phyloP scores from a whole-genome alignment of 2,888 invertebrate genomes.

The Lepas anatifera region DNA sequence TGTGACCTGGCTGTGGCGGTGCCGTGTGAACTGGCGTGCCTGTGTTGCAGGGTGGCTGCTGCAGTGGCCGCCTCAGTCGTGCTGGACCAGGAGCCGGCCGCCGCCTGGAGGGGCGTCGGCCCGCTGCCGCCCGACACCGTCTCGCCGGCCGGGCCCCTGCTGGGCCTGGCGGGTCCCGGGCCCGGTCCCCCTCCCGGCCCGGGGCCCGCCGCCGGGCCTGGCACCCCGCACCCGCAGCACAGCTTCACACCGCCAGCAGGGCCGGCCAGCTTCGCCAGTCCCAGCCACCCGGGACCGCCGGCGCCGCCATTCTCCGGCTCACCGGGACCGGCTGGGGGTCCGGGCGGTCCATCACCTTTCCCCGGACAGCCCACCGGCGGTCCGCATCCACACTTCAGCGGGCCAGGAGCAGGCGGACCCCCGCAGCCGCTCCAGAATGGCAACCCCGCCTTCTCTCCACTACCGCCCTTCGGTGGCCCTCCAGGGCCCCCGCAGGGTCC shows the following conservation, averaged over 20 bases:
- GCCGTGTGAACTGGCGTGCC: not conserved
- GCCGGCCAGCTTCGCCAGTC: not conserved
- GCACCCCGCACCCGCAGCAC: constrained; percentile 2
- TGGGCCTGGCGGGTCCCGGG: constrained; percentile 4
- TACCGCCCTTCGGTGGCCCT: not conserved
- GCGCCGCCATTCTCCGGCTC: not conserved
- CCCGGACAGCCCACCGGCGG: no score
- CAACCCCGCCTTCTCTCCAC: not conserved
- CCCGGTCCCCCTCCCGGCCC: no score
- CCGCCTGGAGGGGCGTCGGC: constrained; percentile 2
- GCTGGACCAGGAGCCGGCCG: not conserved
- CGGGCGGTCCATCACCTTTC: not conserved
- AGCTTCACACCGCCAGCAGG: not conserved
- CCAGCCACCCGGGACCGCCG: not conserved
- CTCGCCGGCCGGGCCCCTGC: not conserved
- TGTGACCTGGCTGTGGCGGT: not conserved
- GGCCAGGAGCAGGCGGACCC: not conserved
- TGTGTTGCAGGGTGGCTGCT: not conserved
- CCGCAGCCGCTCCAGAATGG: not conserved
- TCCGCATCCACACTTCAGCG: not conserved
- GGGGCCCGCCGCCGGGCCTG: no score
- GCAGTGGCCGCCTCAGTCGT: not conserved
- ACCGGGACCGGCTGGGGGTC: not conserved
- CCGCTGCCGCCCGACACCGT: constrained; percentile 4
- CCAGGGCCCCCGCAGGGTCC: not conserved